Base-by-base conservation (phyloP, 2,888 invertebrate genomes). In the Amphimallon solstitiale region DNA sequence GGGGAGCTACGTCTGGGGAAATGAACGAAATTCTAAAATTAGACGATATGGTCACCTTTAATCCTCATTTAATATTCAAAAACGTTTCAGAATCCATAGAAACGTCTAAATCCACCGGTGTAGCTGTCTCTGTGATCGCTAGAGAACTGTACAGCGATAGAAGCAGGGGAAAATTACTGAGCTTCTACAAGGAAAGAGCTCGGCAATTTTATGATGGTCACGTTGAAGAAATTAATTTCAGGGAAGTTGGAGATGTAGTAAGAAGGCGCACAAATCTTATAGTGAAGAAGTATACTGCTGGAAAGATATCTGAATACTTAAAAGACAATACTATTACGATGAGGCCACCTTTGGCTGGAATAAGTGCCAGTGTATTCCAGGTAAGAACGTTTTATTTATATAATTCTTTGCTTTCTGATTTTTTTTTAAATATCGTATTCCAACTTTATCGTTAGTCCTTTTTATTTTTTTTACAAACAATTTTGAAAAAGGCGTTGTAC, bases 1-100 rank as follows among this genome's bases (percentile, higher is more conserved):
- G 92, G 71, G 94, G 94, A 1, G 88, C 92, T 1, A 95, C 95
- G 0, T 94, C 95, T 0, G 93, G 92, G 0, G 93, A 94, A 85
- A 93, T 95, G 92, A 94, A 95, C 77, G 93, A 94, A 76, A 88
- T 95, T 9, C 83, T 95, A 0, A 89, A 90, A 74, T 83, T 95
- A 12, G 95, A 95, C 77, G 93, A 95, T 70, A 93, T 94, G 88
- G 90, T 93, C 0, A 93, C 93, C 0, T 95, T 95, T 76, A 95
- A 95, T 81, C 95, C 95, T 0, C 95, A 95, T 79, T 86, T 94
- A 73, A 90, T 93, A 0, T 89, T 94, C 73, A 92, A 92, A 79
- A 94, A 94, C 77, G 90, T 95, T 15, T 93, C 93, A 0, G 93
- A 93, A 75, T 91, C 93, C 0, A 90, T 93, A 29, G 88, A 91